Conservation (phyloP, 2,113 vertebrate genomes). For the Labeo rohita region DNA sequence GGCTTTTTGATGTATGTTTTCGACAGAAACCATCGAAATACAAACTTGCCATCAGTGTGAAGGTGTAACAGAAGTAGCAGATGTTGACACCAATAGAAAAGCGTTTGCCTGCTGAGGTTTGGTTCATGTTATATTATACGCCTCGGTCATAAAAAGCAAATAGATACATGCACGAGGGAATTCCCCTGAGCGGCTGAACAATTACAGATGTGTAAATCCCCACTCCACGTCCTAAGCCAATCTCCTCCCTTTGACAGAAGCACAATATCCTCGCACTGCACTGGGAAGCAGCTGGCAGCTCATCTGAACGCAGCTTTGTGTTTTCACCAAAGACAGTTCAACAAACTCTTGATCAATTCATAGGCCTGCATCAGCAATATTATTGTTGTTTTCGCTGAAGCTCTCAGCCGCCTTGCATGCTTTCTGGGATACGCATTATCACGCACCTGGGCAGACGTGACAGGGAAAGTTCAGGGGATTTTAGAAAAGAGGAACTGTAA, state of each 20-base stretch:
- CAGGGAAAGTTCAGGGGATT: constrained; percentile 51
- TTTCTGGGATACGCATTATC: constrained; percentile 13
- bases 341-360: neutral
- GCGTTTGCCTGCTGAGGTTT: neutral
- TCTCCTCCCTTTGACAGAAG: neutral
- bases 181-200: constrained; percentile 39
- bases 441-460: constrained; percentile 8
- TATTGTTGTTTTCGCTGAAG: constrained; percentile 5
- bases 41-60: neutral
- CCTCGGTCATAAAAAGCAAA: constrained; percentile 3
- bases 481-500: constrained; percentile 46
- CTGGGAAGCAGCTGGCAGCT: neutral
- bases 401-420: neutral
- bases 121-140: neutral
- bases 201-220: constrained; percentile 49
- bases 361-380: neutral
- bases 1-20: neutral
- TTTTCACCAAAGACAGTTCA: neutral
- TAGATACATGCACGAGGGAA: constrained; percentile 35
- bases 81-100: constrained; percentile 20
- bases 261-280: neutral
- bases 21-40: neutral
- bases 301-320: neutral
- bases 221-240: neutral
- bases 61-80: constrained; percentile 8